Evolutionary conservation across 2,888 invertebrate genomes (phyloP).

Genomic region (Boloria euphrosyne): DNA sequence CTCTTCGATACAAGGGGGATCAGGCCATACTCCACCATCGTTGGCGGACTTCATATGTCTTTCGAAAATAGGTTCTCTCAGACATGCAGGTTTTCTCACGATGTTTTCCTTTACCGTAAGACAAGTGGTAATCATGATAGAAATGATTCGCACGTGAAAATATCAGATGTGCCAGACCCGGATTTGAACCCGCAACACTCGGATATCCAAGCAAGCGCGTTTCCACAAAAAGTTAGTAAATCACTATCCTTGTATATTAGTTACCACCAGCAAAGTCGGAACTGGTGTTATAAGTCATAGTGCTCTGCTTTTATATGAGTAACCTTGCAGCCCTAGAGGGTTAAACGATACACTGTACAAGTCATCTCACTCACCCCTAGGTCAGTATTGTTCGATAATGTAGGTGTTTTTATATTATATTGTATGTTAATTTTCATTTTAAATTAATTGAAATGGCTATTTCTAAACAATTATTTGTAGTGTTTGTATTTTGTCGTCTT

Average conservation of each 20-base stretch:
- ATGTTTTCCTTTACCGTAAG: too few relatives aligned
- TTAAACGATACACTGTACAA: slow-evolving; percentile 75
- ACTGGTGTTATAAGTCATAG: slow-evolving; percentile 58
- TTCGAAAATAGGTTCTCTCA: too few relatives aligned
- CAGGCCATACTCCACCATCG: too few relatives aligned
- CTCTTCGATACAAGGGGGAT: too few relatives aligned
- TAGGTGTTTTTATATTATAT: slow-evolving; percentile 50
- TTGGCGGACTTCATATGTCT: too few relatives aligned
- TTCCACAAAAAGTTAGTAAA: too few relatives aligned
- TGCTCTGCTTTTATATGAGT: slow-evolving; percentile 69
- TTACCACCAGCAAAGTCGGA: slow-evolving; percentile 29
- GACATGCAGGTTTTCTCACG: too few relatives aligned
- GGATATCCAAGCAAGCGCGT: too few relatives aligned
- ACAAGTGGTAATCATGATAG: too few relatives aligned
- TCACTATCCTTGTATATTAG: neutral
- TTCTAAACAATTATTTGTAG: neutral
- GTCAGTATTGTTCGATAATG: slow-evolving; percentile 69
- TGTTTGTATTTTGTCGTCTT: neutral
- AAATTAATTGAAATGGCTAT: slow-evolving; percentile 1
- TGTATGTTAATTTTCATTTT: slow-evolving; percentile 46
- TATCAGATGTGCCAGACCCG: too few relatives aligned
- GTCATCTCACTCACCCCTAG: slow-evolving; percentile 53
- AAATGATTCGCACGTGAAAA: too few relatives aligned
- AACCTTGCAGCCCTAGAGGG: slow-evolving; percentile 76
- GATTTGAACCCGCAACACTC: too few relatives aligned